Evolutionary conservation across 2,113 vertebrate species (phyloP), one percentile per base, ranked within the genome.

Genomic region (Vidua macroura): DNA sequence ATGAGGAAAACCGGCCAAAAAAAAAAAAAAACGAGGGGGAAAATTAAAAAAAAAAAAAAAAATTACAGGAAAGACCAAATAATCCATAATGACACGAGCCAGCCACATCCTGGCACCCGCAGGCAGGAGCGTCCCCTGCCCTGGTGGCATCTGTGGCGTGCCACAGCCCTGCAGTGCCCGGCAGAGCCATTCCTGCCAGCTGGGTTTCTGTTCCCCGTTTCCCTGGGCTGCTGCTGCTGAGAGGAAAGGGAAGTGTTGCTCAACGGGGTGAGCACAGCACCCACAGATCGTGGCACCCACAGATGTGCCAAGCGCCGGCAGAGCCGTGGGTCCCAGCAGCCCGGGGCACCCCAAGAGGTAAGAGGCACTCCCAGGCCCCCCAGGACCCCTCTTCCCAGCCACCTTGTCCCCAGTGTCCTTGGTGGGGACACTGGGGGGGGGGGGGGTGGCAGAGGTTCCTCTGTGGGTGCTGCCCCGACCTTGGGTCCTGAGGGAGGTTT

Each of bases 381-480:
- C 52, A n/a, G 2, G 11, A 37, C 5, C 31, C 23, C 21, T 11
- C 27, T 53, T 33, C 4, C 15, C 1, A 0, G 11, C 21, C 53
- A 30, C 52, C 19, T 35, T 19, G n/a, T 85, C 56, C 63, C 48
- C 44, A 9, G 0, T 4, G 19, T 10, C 68, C 63, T 14, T 2
- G 0, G 23, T 1, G 2, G 5, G 43, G 0, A 19, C 39, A 1
- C 0, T 18, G 0, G 6, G 0, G 35, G 7, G 44, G 0, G 6
- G 0, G 35, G 7, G 44, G 31, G 14, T 30, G 43, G 39, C 59
- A 15, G 35, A 68, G 51, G 24, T 4, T 64, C 49, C 68, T 20
- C 68, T 20, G 4, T 19, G 73, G 31, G n/a, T 30, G 51, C 80
- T 74, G 51, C 39, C 7, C 3, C 1, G 6, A 1, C 13, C 5